Percentiles rank a stretch among this genome's conserved stretches.
phyloP scores from a whole-genome alignment of 2,888 invertebrate species.

The Axea sp. region DNA sequence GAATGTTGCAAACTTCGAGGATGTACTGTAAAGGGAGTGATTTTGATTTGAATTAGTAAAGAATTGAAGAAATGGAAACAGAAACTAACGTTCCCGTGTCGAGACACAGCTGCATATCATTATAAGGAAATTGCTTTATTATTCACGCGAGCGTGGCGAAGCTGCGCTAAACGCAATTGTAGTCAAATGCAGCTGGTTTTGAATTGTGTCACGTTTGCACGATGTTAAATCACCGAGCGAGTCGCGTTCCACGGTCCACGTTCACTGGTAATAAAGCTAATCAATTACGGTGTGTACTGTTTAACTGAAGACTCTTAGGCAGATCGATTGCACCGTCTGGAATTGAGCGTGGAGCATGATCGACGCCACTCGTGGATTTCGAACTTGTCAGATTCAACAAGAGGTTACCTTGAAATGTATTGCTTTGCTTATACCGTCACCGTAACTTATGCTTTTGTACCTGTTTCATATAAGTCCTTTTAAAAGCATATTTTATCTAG shows the following conservation, averaged over 20 bases:
- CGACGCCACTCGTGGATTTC: slow-evolving; percentile 23
- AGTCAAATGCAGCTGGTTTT: slow-evolving; percentile 55
- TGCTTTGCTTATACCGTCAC: slow-evolving; percentile 18
- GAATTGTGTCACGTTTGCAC: slow-evolving; percentile 43
- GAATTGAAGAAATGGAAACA: too few species aligned
- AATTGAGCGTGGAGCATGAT: slow-evolving; percentile 27
- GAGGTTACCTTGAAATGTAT: slow-evolving; percentile 4
- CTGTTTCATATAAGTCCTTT: slow-evolving; percentile 16
- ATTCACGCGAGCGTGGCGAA: slow-evolving; percentile 29
- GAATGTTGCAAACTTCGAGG: too few species aligned
- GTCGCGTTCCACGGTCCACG: slow-evolving; percentile 12
- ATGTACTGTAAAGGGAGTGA: too few species aligned
- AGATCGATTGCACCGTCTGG: slow-evolving; percentile 40
- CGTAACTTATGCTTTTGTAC: slow-evolving; percentile 10
- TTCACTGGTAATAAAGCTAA: slow-evolving; percentile 46
- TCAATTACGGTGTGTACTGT: slow-evolving; percentile 37
- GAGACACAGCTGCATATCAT: slow-evolving; percentile 31
- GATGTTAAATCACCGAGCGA: slow-evolving; percentile 32
- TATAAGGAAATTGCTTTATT: slow-evolving; percentile 52
- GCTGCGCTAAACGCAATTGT: slow-evolving; percentile 35
- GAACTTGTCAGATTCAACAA: slow-evolving; percentile 11
- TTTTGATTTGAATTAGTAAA: too few species aligned
- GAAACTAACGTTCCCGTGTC: too few species aligned
- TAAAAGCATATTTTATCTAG: slow-evolving; percentile 4
- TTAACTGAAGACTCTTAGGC: slow-evolving; percentile 28